Evolutionary conservation across 2,113 vertebrate genomes (phyloP).

Genomic region (Chrysochloris asiatica): DNA sequence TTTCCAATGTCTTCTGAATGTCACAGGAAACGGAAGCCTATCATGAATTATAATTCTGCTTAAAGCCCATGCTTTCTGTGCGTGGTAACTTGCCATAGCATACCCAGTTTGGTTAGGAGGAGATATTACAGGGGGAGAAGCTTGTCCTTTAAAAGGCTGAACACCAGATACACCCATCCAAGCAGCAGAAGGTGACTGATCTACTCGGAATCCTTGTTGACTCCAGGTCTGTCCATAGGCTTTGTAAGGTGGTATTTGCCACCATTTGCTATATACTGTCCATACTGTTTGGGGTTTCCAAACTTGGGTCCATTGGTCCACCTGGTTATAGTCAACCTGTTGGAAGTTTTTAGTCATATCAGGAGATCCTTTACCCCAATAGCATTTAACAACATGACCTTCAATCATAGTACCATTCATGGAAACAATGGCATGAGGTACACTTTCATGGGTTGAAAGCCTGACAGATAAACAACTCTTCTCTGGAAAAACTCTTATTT

Average conservation of each 20-base stretch:
- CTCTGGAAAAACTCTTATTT: conserved; percentile 97
- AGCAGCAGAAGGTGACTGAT: conserved; percentile 95
- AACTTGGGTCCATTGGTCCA: conserved; percentile 58
- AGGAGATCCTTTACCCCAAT: conserved; percentile 98
- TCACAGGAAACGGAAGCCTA: conserved; percentile 87
- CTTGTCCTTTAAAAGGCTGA: conserved; percentile 93
- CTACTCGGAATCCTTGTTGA: conserved; percentile 97
- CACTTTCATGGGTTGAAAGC: conserved; percentile 98
- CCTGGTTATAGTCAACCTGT: conserved; percentile 88
- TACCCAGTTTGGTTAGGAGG: conserved; percentile 95
- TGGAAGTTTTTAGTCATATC: conserved; percentile 97
- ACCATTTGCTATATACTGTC: conserved; percentile 96
- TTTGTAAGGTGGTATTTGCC: conserved; percentile 96
- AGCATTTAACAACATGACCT: conserved; percentile 97
- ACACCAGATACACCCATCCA: conserved; percentile 97
- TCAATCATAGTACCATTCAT: conserved; percentile 98
- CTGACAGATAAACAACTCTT: conserved; percentile 96
- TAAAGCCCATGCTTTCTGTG: conserved; percentile 92
- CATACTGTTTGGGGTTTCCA: conserved; percentile 87
- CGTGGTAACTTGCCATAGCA: conserved; percentile 98
- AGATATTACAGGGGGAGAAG: conserved; percentile 90
- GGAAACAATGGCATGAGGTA: conserved; percentile 97
- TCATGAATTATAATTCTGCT: conserved; percentile 85
- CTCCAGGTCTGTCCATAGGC: conserved; percentile 97
- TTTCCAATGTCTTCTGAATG: conserved; percentile 87